A percentile compares a stretch with the other conserved stretches of the same genome.
Conservation (phyloP, 2,888 invertebrate species). For the Nomada ferruginata region DNA sequence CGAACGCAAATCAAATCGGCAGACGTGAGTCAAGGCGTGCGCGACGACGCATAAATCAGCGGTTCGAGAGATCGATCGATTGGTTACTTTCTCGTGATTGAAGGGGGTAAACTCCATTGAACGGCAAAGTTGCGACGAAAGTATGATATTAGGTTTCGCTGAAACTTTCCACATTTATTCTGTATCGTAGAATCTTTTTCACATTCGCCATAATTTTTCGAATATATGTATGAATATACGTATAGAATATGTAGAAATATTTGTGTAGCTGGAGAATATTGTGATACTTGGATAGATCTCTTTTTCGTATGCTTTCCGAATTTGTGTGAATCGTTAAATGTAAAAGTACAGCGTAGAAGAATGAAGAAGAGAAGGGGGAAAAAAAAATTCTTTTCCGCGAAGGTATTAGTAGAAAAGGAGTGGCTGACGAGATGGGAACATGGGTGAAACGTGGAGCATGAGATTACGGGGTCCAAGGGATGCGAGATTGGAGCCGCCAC, state of each 20-base stretch:
- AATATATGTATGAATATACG: too few species aligned
- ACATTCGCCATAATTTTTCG: too few species aligned
- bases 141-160: too few species aligned
- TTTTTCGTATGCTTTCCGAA: too few species aligned
- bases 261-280: too few species aligned
- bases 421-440: slow-evolving; percentile 18
- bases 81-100: slow-evolving; percentile 17
- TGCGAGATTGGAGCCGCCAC: slow-evolving; percentile 25
- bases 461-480: slow-evolving; percentile 15
- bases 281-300: too few species aligned
- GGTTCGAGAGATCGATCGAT: slow-evolving; percentile 5
- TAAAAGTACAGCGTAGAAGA: neutral
- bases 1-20: slow-evolving; percentile 51
- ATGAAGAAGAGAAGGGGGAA: neutral
- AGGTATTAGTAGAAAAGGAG: neutral
- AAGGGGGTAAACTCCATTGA: neutral
- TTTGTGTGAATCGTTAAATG: too few species aligned
- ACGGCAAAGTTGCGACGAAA: neutral
- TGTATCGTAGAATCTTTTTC: too few species aligned
- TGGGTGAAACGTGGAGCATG: slow-evolving; percentile 26
- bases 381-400: neutral
- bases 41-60: slow-evolving; percentile 42
- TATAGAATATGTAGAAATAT: too few species aligned
- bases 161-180: too few species aligned
- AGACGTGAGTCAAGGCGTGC: slow-evolving; percentile 16